Base-by-base conservation (phyloP, 23 tunicate genomes). In the Oikopleura albicans region DNA sequence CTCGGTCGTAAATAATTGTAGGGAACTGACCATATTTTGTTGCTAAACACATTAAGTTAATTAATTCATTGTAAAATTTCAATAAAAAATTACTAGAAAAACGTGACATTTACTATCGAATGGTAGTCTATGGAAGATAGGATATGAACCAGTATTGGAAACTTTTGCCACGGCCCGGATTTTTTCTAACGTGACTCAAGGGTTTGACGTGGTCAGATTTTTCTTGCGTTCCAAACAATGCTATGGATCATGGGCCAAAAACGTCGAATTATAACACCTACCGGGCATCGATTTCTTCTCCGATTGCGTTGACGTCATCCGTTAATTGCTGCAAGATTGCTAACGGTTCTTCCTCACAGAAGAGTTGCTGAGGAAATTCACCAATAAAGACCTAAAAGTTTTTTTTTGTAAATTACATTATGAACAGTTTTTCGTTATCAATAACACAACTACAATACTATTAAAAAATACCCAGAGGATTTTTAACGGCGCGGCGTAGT, bases 281-380 rank as follows among this genome's bases (percentile, higher is more conserved):
- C 79, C 97, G 83, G 59, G 88, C 76, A n/a, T 88, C 76, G 0
- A 88, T 40, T 40, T 86, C 84, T 28, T 83, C 84, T 34, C 75
- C 76, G 38, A 85, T 71, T 1, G 1, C 39, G 4, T 88, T 59
- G 40, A 91, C 86, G 39, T 86, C 89, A 35, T 59, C 63, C 1
- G 40, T 83, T 41, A 79, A 91, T 22, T 76, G 39, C 38, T 84
- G 40, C 41, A 84, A 38, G 1, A 85, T 27, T 27, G 12, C n/a
- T 4, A 40, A 36, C 0, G 75, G 40, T 29, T 40, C 87, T 1
- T 29, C 34, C 16, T 87, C 89, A 35, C 84, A 57, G 84, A 87
- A 87, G 1, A 85, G 56, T n/a, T 49, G 84, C 89, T 40, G 40
- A 8, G 89, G 87, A 87, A 56, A 87, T 31, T 85, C 84, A 39